Percentiles rank a stretch among this genome's conserved stretches.
These are phyloP conservation scores for Cylloceria caligata DNA, from an alignment of 2,888 invertebrate species.

Conservation along the genomic window DNA sequence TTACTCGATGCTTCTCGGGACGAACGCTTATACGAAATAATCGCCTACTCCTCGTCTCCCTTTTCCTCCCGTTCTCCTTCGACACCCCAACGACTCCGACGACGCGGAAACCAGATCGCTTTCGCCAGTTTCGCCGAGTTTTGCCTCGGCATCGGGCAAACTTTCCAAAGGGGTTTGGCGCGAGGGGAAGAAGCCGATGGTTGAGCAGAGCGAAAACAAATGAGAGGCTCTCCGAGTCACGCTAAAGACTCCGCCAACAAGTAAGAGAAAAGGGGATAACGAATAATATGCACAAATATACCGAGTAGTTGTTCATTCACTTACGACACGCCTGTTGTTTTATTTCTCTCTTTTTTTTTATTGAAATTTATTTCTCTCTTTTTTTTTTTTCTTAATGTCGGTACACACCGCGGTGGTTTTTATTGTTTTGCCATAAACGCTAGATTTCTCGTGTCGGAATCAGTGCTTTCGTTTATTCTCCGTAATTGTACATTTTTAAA, in stretches of 20 bases:
- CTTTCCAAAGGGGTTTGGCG: slow-evolving; percentile 52
- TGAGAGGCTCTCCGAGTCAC: slow-evolving; percentile 43
- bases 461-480: neutral
- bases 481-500: neutral
- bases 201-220: slow-evolving; percentile 59
- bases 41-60: slow-evolving; percentile 33
- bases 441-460: neutral
- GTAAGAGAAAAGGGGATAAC: slow-evolving; percentile 13
- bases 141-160: slow-evolving; percentile 40
- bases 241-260: slow-evolving; percentile 50
- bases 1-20: slow-evolving; percentile 7
- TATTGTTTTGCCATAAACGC: neutral
- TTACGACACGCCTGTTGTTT: slow-evolving; percentile 30
- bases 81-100: slow-evolving; percentile 15
- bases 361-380: neutral
- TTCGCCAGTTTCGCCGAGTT: slow-evolving; percentile 46
- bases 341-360: slow-evolving; percentile 12
- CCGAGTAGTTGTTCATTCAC: slow-evolving; percentile 53
- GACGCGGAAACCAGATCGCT: slow-evolving; percentile 49
- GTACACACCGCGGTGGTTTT: no score
- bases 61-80: slow-evolving; percentile 7
- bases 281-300: slow-evolving; percentile 23
- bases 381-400: no score
- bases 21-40: slow-evolving; percentile 56
- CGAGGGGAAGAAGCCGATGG: neutral